A percentile compares a stretch with the other conserved stretches of the same genome.
Evolutionary conservation across 2,797 vertebrate species (phyloP).

Genomic region (Florisuga fusca): DNA sequence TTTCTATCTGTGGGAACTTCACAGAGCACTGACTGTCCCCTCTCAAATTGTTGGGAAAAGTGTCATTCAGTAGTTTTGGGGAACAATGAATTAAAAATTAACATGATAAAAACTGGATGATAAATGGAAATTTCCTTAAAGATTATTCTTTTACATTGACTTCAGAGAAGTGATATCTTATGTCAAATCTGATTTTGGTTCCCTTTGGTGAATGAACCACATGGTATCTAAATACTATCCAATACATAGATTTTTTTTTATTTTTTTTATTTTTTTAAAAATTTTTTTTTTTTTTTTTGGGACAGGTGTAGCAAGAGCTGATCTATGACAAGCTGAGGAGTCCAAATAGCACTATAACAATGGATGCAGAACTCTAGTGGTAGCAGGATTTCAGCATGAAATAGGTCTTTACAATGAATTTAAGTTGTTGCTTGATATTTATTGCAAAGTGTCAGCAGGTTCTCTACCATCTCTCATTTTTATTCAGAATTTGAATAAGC

Average conservation of each 20-base stretch:
- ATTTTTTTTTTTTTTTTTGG: background rate
- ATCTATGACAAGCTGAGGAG: background rate
- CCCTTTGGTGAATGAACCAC: background rate
- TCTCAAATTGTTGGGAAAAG: background rate
- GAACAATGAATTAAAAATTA: background rate
- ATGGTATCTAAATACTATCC: background rate
- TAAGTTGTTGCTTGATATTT: background rate
- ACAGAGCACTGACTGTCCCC: rapidly evolving
- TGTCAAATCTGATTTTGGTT: background rate
- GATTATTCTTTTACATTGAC: background rate
- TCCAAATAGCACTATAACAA: background rate
- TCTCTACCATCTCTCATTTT: background rate
- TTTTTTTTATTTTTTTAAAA: background rate
- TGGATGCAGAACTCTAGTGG: background rate
- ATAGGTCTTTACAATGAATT: rapidly evolving
- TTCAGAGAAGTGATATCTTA: background rate
- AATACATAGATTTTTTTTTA: background rate
- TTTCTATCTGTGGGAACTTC: background rate
- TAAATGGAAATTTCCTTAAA: background rate
- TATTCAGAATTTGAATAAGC: background rate
- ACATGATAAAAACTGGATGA: background rate
- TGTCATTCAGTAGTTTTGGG: background rate
- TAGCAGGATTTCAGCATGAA: background rate
- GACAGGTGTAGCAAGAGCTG: background rate
- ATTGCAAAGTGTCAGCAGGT: background rate